Percentiles rank a stretch among this genome's conserved stretches.
Evolutionary conservation across 2,113 vertebrate species (phyloP).

Genomic region (Sander vitreus): DNA sequence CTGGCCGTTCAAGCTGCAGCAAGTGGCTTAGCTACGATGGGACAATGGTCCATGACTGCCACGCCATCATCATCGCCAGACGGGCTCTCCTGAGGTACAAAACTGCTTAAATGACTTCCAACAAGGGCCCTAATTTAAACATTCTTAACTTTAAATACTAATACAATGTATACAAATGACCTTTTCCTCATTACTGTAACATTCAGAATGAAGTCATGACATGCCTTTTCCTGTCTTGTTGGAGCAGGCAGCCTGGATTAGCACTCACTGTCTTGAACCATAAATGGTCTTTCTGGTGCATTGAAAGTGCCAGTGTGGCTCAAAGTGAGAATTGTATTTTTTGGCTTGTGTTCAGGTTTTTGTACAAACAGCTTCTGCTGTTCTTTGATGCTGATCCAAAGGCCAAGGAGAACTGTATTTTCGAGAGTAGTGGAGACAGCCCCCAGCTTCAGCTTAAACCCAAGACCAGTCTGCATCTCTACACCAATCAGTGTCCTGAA

Average conservation of each 20-base stretch:
- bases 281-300: constrained; percentile 9
- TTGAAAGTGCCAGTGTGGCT: constrained; percentile 15
- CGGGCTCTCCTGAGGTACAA: constrained; percentile 88
- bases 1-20: constrained; percentile 80
- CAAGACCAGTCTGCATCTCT: constrained; percentile 87
- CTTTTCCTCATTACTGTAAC: neutral
- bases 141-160: neutral
- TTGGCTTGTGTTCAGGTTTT: constrained; percentile 82
- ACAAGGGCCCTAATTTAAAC: neutral
- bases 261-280: neutral
- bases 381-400: constrained; percentile 80
- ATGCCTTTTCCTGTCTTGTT: neutral
- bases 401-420: constrained; percentile 82
- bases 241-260: neutral
- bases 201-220: constrained; percentile 1
- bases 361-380: constrained; percentile 90
- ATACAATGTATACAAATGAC: neutral
- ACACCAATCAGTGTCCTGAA: constrained; percentile 84
- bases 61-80: constrained; percentile 85
- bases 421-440: constrained; percentile 74
- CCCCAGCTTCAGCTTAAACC: constrained; percentile 86
- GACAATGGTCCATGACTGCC: constrained; percentile 87
- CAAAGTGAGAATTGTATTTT: constrained; percentile 11
- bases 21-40: constrained; percentile 86
- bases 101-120: neutral